Conservation (phyloP, 2,888 invertebrate species). For the Subacronicta megacephala region DNA sequence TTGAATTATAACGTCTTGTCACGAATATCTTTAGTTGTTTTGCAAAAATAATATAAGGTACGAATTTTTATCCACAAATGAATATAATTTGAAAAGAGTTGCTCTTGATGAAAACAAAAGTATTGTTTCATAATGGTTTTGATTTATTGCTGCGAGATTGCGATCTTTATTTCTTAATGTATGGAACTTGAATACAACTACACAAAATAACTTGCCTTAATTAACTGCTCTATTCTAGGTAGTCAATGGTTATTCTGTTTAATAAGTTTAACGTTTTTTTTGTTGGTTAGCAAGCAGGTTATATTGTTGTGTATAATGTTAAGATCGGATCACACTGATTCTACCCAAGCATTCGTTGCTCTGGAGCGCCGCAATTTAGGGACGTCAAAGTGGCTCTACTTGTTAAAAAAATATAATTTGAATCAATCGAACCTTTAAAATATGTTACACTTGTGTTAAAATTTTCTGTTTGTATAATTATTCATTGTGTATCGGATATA, state of each 20-base stretch:
- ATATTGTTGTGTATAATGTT: slow-evolving; percentile 20
- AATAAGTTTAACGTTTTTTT: slow-evolving; percentile 32
- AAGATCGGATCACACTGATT: slow-evolving; percentile 30
- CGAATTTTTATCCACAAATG: background rate
- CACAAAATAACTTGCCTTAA: slow-evolving; percentile 63
- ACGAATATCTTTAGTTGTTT: slow-evolving; percentile 26
- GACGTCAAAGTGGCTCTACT: slow-evolving; percentile 4
- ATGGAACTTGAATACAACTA: slow-evolving; percentile 62
- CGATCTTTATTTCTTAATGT: slow-evolving; percentile 64
- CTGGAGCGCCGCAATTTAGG: slow-evolving; percentile 6
- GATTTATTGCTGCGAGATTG: slow-evolving; percentile 58
- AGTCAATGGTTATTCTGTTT: slow-evolving; percentile 15
- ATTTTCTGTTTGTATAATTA: background rate
- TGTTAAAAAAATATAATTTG: background rate
- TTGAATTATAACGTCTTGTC: slow-evolving; percentile 31
- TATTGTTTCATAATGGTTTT: slow-evolving; percentile 42
- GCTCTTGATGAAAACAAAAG: slow-evolving; percentile 28
- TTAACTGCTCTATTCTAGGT: slow-evolving; percentile 52
- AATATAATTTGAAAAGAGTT: slow-evolving; percentile 3
- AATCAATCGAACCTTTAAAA: background rate
- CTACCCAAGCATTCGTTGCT: slow-evolving; percentile 24
- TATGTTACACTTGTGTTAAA: background rate
- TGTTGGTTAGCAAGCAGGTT: background rate
- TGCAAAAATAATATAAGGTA: too few relatives aligned
- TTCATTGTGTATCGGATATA: too few relatives aligned